Conservation (phyloP, 2,797 vertebrate species). For the Phylloscopus collybita region DNA sequence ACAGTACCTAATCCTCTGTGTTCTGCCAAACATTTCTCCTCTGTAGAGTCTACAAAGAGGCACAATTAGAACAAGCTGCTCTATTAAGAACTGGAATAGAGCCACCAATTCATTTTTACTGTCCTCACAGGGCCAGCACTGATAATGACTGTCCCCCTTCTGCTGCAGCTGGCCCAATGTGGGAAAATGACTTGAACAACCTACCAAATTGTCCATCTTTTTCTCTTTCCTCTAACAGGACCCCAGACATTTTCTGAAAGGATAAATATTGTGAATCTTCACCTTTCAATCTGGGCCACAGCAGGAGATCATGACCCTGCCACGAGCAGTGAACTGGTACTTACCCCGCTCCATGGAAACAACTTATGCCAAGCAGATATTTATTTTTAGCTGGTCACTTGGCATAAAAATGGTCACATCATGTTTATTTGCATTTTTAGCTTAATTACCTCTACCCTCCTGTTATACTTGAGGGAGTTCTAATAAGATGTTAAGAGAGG, state of each 20-base stretch:
- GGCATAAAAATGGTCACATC: slow-evolving; percentile 40
- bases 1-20: background rate
- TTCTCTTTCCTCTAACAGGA: slow-evolving; percentile 19
- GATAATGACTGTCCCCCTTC: background rate
- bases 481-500: slow-evolving; percentile 70
- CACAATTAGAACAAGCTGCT: slow-evolving; percentile 16
- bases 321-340: slow-evolving; percentile 4
- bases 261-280: slow-evolving; percentile 24
- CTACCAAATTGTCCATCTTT: background rate
- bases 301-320: background rate
- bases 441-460: slow-evolving; percentile 69
- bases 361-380: background rate
- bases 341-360: slow-evolving; percentile 19
- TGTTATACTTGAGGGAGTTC: slow-evolving; percentile 64
- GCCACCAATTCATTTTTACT: slow-evolving; percentile 32
- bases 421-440: slow-evolving; percentile 61
- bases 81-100: slow-evolving; percentile 6
- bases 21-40: slow-evolving; percentile 23
- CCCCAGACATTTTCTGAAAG: slow-evolving; percentile 12
- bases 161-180: background rate
- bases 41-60: background rate
- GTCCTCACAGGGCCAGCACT: background rate
- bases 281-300: slow-evolving; percentile 44
- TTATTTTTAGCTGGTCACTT: slow-evolving; percentile 47
- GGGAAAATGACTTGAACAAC: background rate